Conservation (phyloP, 2,113 vertebrate species). For the Heteronetta atricapilla region DNA sequence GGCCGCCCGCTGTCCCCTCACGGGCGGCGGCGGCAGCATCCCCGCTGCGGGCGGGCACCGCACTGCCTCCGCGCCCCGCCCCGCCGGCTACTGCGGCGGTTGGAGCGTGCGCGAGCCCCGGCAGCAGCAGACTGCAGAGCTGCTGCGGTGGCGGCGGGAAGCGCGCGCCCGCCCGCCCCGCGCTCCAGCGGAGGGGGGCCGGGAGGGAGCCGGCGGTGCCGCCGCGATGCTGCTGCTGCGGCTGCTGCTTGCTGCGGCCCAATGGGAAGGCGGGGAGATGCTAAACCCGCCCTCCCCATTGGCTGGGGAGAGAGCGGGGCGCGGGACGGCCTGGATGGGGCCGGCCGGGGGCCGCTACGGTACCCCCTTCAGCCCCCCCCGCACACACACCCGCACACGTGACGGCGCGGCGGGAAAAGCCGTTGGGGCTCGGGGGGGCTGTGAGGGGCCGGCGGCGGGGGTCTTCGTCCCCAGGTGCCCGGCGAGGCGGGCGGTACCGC, state of each 20-base stretch:
- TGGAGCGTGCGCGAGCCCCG: neutral
- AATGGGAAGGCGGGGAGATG: neutral
- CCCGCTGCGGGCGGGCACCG: neutral
- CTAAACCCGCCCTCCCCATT: neutral
- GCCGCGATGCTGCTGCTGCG: neutral
- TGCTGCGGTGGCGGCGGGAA: neutral
- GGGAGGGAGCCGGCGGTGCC: neutral
- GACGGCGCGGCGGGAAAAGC: neutral
- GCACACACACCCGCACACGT: neutral
- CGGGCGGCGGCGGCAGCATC: neutral
- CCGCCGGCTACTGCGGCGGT: neutral
- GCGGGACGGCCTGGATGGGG: neutral
- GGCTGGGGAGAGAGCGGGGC: neutral
- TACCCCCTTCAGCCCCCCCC: neutral
- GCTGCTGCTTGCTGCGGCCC: neutral
- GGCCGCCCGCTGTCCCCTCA: neutral
- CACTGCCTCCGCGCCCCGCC: neutral
- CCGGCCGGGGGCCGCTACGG: neutral
- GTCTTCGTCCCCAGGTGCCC: too few species aligned
- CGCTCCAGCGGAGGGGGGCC: neutral
- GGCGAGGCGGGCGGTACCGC: too few species aligned
- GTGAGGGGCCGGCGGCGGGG: too few species aligned
- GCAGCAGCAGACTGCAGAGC: slow-evolving; percentile 7
- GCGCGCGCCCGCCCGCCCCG: neutral
- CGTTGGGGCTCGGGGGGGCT: neutral